Evolutionary conservation across 37 sponge, comb jelly and placozoan genomes (phyloP).

Genomic region (Spongilla lacustris): DNA sequence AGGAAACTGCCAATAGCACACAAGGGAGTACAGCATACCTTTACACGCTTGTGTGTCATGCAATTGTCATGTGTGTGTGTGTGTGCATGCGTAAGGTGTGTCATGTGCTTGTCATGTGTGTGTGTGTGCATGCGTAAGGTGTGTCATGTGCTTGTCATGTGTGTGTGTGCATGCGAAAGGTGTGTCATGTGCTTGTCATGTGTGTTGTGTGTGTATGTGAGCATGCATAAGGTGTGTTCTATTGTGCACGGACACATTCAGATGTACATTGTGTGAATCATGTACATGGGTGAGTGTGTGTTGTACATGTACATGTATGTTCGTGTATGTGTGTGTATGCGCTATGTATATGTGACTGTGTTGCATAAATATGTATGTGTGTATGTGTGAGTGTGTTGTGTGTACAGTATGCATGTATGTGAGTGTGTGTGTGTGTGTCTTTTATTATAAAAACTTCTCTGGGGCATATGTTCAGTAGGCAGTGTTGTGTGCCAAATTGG

Average conservation of each 20-base stretch:
- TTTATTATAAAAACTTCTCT: no score
- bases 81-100: not conserved
- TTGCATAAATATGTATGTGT: not conserved
- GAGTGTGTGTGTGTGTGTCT: no score
- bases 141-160: not conserved
- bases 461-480: no score
- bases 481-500: no score
- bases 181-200: not conserved
- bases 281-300: no score
- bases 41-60: no score
- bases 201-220: not conserved
- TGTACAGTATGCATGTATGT: not conserved
- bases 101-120: not conserved
- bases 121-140: not conserved
- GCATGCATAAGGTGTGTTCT: no score
- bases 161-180: not conserved
- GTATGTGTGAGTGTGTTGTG: not conserved
- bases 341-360: not conserved
- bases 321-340: not conserved
- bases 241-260: no score
- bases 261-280: no score
- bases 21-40: no score
- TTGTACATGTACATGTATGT: not conserved
- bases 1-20: no score
- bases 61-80: not conserved